Base-by-base conservation (phyloP, 2,113 vertebrate species). In the Geococcyx californianus region DNA sequence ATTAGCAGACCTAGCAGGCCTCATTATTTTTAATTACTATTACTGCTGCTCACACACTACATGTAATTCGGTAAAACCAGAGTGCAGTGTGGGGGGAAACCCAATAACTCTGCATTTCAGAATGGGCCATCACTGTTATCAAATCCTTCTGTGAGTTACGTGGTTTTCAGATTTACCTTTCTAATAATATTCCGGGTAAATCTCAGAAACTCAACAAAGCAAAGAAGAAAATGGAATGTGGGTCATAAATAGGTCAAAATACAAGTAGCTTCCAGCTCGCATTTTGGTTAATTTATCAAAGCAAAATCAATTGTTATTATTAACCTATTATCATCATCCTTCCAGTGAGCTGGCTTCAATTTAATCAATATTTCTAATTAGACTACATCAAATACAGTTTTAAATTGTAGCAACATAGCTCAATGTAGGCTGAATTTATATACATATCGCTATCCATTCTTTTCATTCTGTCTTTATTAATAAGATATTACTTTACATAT, bases 21-120 rank as follows among this genome's bases (percentile, higher is more conserved):
- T 96, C 94, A 95, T 97, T 97, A 95, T 97, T 97, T 97, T 96
- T 94, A 97, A 97, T 97, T 96, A 97, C 62, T 92, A 80, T 79
- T 94, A 81, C 92, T 95, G 90, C 89, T 96, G 91, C 81, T 97
- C 91, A 90, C 91, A 95, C 96, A 95, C 85, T 95, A 88, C 69
- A 82, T 64, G 70, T 97, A 92, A 95, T 96, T 90, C 31, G 64
- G 95, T 93, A 93, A 94, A 88, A 70, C 90, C 68, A 76, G 92
- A 92, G 79, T 86, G 83, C 86, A 81, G 60, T 14, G 77, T 44
- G 52, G n/a, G 70, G 70, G 18, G 28, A 31, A 16, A 44, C 59
- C 49, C 56, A 77, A 70, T 51, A 94, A 83, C 67, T 60, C 83
- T 85, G 34, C 28, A 8, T 93, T 95, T 91, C 62, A 76, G 85